Base-by-base conservation (phyloP, 2,113 vertebrate species). In the Pipra filicauda region DNA sequence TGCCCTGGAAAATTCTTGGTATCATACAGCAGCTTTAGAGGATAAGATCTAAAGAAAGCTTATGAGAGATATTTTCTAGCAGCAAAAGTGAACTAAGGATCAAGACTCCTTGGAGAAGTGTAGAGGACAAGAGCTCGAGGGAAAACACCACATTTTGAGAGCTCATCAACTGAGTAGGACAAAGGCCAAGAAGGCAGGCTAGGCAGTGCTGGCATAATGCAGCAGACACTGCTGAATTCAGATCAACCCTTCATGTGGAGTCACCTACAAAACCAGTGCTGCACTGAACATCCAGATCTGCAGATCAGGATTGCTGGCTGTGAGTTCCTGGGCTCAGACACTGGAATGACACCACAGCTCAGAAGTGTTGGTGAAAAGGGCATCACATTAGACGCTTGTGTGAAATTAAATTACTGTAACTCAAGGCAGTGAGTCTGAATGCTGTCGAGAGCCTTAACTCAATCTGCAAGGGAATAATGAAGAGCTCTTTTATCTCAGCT, bases 351-450 rank as follows among this genome's bases (percentile, higher is more conserved):
- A 49, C 44, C 22, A 55, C 39, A n/a, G 1, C 51, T 74, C 3
- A 0, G 59, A 83, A 85, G 83, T 21, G 80, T 4, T 72, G 80
- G 83, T n/a, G 21, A 46, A 76, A 91, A 94, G 54, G 61, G 66
- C 39, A 81, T 58, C 58, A 5, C 65, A 48, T 75, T 4, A 93
- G 83, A 54, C 70, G 64, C 61, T 94, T 28, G 70, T 0, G 30
- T 57, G 65, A 91, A 96, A 97, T 94, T 35, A 91, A 92, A 93
- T 97, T 80, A 93, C 91, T 65, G 58, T 65, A 91, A 82, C 83
- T 85, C 49, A 76, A 83, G 69, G 83, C 86, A 94, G 37, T 35
- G 27, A 62, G 80, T 23, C 73, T 92, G 92, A 93, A 89, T 54
- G 88, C 85, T 87, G 85, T 4, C 20, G 13, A 82, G 80, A 97